Evolutionary conservation across 2,797 vertebrate species (phyloP).

Genomic region (Masticophis lateralis): DNA sequence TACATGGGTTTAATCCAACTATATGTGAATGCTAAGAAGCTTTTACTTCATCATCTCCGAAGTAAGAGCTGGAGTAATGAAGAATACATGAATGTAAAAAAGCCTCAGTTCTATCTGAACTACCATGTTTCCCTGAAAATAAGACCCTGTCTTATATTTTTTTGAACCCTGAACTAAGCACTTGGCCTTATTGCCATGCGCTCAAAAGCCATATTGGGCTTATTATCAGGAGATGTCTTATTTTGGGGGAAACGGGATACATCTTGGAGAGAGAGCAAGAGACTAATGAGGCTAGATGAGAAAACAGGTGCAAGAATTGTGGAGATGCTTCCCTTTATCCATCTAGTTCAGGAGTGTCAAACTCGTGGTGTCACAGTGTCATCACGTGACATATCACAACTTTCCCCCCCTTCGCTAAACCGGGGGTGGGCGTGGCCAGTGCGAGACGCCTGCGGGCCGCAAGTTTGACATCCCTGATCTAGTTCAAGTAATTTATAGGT

Average conservation of each 20-base stretch:
- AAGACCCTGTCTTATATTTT: no score
- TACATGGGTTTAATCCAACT: background rate
- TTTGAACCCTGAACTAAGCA: no score
- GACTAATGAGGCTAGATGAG: background rate
- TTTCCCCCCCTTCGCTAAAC: no score
- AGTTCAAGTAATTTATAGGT: background rate
- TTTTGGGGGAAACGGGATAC: no score
- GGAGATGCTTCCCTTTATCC: background rate
- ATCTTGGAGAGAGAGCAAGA: background rate
- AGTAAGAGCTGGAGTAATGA: background rate
- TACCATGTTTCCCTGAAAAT: background rate
- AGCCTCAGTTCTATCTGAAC: background rate
- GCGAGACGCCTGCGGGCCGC: accelerated
- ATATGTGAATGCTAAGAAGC: background rate
- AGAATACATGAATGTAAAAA: background rate
- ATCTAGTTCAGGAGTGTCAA: background rate
- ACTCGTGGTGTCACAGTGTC: no score
- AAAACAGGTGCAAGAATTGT: background rate
- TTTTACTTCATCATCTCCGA: background rate
- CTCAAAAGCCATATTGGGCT: no score
- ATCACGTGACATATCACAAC: no score
- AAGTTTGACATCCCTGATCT: background rate
- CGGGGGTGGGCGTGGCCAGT: no score
- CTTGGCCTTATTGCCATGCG: no score
- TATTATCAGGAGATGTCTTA: no score